Conservation (phyloP, 2,888 invertebrate genomes). For the Eutolmus rufibarbis region DNA sequence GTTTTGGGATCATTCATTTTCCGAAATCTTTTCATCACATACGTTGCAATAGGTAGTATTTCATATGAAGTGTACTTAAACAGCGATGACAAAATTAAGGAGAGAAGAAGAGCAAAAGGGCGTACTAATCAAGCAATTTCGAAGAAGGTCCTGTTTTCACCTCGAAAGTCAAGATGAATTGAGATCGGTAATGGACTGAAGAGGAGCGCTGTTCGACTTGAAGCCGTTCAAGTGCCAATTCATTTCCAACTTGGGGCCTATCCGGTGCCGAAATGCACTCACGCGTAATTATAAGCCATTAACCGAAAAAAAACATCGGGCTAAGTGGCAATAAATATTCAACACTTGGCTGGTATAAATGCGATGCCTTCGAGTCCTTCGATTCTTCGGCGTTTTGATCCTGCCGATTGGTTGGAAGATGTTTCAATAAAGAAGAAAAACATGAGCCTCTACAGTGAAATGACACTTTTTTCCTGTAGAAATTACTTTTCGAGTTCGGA, state of each 20-base stretch:
- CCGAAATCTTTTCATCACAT: too few species aligned
- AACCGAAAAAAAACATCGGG: neutral
- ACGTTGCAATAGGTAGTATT: too few species aligned
- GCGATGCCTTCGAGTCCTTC: neutral
- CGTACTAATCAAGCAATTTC: neutral
- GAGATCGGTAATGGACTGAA: neutral
- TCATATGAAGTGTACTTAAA: too few species aligned
- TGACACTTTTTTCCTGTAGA: neutral
- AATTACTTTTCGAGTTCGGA: neutral
- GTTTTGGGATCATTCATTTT: too few species aligned
- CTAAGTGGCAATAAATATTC: neutral
- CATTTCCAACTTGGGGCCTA: neutral
- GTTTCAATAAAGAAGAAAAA: neutral
- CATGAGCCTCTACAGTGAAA: neutral
- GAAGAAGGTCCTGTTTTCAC: neutral
- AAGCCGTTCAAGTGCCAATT: conserved; percentile 15
- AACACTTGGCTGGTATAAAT: neutral
- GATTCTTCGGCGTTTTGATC: neutral
- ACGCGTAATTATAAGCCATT: conserved; percentile 26
- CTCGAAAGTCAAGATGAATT: neutral
- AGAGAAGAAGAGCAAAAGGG: neutral
- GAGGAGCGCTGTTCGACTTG: neutral
- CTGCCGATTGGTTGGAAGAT: neutral
- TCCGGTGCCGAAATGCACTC: conserved; percentile 13
- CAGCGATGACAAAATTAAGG: too few species aligned